A percentile compares a stretch with the other conserved stretches of the same genome.
Conservation (phyloP, 2,113 vertebrate genomes). For the Corythoichthys intestinalis region DNA sequence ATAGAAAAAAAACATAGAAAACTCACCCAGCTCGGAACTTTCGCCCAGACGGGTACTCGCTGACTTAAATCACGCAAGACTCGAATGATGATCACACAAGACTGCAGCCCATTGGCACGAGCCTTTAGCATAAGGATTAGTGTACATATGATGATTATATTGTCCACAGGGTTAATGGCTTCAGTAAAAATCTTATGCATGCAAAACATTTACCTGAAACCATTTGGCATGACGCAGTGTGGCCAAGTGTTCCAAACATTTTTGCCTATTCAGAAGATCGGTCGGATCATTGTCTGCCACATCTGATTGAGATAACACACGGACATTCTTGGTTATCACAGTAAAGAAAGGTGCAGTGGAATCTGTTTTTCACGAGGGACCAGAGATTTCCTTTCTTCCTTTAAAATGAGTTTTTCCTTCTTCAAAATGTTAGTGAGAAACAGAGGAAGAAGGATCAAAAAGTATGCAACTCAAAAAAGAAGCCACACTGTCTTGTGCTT, state of each 20-base stretch:
- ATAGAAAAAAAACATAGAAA: background rate
- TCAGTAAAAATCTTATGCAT: background rate
- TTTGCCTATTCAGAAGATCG: conserved; percentile 71
- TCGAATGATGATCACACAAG: conserved; percentile 79
- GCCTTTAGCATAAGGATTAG: conserved; percentile 60
- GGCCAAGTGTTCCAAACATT: conserved; percentile 77
- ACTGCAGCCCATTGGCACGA: conserved; percentile 79
- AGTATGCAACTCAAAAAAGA: background rate
- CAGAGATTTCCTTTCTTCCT: conserved; percentile 3
- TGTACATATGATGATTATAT: background rate
- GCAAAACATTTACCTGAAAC: conserved; percentile 77
- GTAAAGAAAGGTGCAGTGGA: background rate
- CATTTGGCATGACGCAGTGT: conserved; percentile 81
- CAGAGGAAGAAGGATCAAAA: conserved; percentile 1
- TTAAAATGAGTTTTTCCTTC: conserved; percentile 7
- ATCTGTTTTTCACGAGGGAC: background rate
- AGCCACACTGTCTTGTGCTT: background rate
- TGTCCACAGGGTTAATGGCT: background rate
- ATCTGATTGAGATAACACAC: conserved; percentile 23
- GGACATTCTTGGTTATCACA: conserved; percentile 17
- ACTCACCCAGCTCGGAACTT: conserved; percentile 78
- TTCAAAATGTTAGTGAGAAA: conserved; percentile 15
- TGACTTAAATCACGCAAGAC: conserved; percentile 78
- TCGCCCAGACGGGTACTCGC: conserved; percentile 77
- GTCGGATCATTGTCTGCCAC: conserved; percentile 56